Percentiles rank a stretch among this genome's conserved stretches.
Conservation (phyloP, 1,140 invertebrate species). For the Hydropsyche tenuis region DNA sequence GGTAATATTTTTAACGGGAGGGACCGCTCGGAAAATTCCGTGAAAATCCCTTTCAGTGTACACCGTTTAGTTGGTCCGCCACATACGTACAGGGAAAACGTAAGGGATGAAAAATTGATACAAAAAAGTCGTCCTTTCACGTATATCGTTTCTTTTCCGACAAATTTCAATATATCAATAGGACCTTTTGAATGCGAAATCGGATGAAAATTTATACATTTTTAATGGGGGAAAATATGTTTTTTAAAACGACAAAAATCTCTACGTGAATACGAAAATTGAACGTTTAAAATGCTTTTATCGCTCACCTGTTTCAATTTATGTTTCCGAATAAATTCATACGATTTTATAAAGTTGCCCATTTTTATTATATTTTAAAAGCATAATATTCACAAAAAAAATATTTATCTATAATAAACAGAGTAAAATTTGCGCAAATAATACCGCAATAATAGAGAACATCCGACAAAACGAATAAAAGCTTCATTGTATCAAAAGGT, state of each 20-base stretch:
- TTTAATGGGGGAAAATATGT: neutral
- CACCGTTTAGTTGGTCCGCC: constrained; percentile 10
- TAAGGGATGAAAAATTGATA: neutral
- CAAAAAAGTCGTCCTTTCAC: neutral
- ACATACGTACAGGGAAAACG: neutral
- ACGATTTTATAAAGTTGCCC: too few species aligned
- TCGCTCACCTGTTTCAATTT: too few species aligned
- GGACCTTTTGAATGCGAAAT: constrained; percentile 7
- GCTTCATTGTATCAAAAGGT: neutral
- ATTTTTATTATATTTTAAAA: too few species aligned
- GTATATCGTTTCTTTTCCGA: neutral
- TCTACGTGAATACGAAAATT: too few species aligned
- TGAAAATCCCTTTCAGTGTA: constrained; percentile 13
- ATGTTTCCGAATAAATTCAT: too few species aligned
- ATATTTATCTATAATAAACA: too few species aligned
- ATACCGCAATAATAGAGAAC: too few species aligned
- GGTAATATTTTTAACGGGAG: constrained; percentile 26
- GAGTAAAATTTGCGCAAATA: too few species aligned
- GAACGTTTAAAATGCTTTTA: too few species aligned
- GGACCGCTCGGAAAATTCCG: neutral
- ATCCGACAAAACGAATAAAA: neutral
- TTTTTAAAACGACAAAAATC: neutral
- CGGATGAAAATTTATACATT: constrained; percentile 18
- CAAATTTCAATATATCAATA: neutral
- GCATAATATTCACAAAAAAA: too few species aligned